Base-by-base conservation (phyloP, 1,140 invertebrate genomes). In the Mizuhopecten yessoensis region DNA sequence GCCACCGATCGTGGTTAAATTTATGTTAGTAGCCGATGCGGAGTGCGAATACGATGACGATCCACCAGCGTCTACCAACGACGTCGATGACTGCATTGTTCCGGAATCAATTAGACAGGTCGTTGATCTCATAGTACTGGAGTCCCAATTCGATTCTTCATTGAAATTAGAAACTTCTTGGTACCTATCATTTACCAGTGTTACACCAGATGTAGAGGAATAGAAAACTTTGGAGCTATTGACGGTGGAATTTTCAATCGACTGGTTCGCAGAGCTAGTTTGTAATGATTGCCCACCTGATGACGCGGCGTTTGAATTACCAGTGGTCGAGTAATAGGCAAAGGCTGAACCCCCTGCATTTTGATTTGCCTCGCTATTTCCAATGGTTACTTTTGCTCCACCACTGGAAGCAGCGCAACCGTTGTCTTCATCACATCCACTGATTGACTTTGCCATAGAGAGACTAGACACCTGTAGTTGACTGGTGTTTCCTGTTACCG, bases 311-410 rank as follows among this genome's bases (percentile, higher is more conserved):
- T 75, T 29, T 2, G 57, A 75, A 75, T 75, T 17, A n/a, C 57
- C 57, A 29, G 57, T 17, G 57, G 57, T 17, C 29, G 57, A 75
- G n/a, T 75, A 75, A 75, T 75, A 29, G n/a, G 57, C 57, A 17
- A 9, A 57, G 7, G 45, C 7, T 20, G 57, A 75, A 29, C 57
- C 57, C 5, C 57, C 57, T 29, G 23, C 57, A 7, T 75, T n/a
- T 11, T 29, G 57, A 75, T 75, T 75, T 29, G 57, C 23, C 1
- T 13, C 57, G 23, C 89, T 89, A 34, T 91, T 91, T 29, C 89
- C 88, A 49, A 91, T 36, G n/a, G 87, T 88, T 15, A 91, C 87
- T 33, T 91, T 88, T 34, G 90, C 49, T 5, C 57, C 23, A 75
- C 29, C 57, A n/a, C 23, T 13, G 11, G 57, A 29, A 29, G 57